phyloP scores from a whole-genome alignment of 2,113 vertebrate genomes.

The Ia io region DNA sequence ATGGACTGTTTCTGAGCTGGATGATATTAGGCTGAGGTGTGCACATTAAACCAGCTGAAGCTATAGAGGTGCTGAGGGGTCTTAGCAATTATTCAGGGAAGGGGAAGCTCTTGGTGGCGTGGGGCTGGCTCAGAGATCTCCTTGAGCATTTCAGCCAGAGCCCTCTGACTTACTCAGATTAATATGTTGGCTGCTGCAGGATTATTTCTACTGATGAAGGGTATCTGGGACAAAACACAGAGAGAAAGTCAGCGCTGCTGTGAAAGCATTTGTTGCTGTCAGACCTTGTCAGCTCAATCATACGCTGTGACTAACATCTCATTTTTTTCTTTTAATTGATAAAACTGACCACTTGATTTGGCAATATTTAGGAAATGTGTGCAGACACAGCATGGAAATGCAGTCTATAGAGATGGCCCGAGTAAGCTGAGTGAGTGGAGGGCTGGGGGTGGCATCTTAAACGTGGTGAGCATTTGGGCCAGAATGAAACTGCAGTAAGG shows the following conservation, averaged over 20 bases:
- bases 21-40: background rate
- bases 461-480: background rate
- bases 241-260: background rate
- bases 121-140: background rate
- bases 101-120: fast-evolving
- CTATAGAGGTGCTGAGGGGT: background rate
- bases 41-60: background rate
- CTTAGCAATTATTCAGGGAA: background rate
- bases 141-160: background rate
- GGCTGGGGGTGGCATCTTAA: background rate
- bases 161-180: background rate
- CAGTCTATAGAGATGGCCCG: background rate
- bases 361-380: background rate
- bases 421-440: background rate
- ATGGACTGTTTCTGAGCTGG: background rate
- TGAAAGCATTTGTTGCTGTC: background rate
- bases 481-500: background rate
- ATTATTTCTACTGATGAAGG: background rate
- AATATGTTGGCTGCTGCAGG: background rate
- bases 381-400: background rate
- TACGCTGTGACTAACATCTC: background rate
- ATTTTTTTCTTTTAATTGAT: background rate
- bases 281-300: background rate
- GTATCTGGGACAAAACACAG: background rate
- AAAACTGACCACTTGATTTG: background rate